Base-by-base conservation (phyloP, 1,140 invertebrate species). In the Papilio xuthus region DNA sequence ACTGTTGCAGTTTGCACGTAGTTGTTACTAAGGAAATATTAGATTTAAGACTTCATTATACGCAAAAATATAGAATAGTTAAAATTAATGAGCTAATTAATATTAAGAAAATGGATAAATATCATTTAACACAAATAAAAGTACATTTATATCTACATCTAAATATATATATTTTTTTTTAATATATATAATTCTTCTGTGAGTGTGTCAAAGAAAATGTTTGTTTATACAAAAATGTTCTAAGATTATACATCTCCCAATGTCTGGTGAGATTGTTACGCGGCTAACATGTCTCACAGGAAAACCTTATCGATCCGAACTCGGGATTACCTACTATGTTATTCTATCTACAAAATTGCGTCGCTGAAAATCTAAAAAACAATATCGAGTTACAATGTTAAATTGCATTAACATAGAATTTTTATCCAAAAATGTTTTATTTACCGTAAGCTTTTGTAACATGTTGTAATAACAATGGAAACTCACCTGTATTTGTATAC, bases 401-500 rank as follows among this genome's bases (percentile, higher is more conserved):
- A 50, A 18, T 18, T 18, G 13, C 2, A 50, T 50, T 50, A n/a
- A 15, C 15, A 4, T 50, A n/a, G 15, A 18, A 15, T 18, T 18
- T 7, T n/a, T 18, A 47, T 18, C 18, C 7, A 47, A 15, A 15
- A 18, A 37, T 37, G 32, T 37, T 47, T 18, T 18, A 13, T 44
- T 44, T 44, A 13, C 42, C 42, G 12, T 13, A 10, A 13, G 10
- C 12, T 44, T 42, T 12, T 12, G 13, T 42, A 42, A 42, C 13
- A n/a, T n/a, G n/a, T n/a, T n/a, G n/a, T n/a, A n/a, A n/a, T n/a
- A n/a, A n/a, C n/a, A n/a, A n/a, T n/a, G n/a, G n/a, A n/a, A n/a
- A n/a, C n/a, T n/a, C n/a, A 92, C 91, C 91, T 90, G 83, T 87
- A 91, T 81, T 84, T 87, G 83, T 81, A 83, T 80, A 84, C 86